Evolutionary conservation across 2,888 invertebrate genomes (phyloP), one percentile per base, ranked within the genome.

Genomic region (Volucella inanis): DNA sequence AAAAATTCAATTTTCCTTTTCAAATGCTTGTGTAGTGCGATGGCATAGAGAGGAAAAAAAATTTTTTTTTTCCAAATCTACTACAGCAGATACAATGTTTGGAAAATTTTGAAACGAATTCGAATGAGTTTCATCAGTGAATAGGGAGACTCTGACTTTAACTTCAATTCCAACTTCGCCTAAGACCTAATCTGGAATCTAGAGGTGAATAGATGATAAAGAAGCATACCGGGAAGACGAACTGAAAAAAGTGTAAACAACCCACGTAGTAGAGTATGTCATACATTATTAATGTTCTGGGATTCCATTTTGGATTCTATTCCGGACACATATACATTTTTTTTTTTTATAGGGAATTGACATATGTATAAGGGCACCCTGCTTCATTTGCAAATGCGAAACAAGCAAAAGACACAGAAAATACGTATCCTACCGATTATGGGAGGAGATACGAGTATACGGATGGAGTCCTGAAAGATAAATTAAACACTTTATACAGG

Each of bases 1-100:
- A 71, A 79, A 80, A 80, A 80, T 84, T 84, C 80, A 84, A 84
- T 84, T 84, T 84, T 71, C 80, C 50, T 80, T 31, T 80, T 65
- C 57, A 65, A 52, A 71, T 76, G 70, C 75, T 80, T 80, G 70
- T 43, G 31, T 15, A 15, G 4, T 4, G 22, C 12, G 39, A 47
- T 54, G 43, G 64, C 18, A 61, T 15, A 62, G 14, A 3, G 22
- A 22, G 22, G 3, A 1, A 49, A 22, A 52, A 49, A 68, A 22
- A 52, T 18, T 15, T 8, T n/a, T 14, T 8, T 15, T 50, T 6
- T 38, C 15, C 18, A 43, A 14, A 65, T 10, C 8, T 22, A 22
- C 41, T 11, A 59, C 62, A 74, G 52, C 52, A 68, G 59, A 70
- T 67, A 62, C 38, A 78, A 59, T 47, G 39, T 52, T 61, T 9